These are phyloP conservation scores for Danionella dracula DNA, from an alignment of 2,797 vertebrate genomes.

Conservation along the genomic window DNA sequence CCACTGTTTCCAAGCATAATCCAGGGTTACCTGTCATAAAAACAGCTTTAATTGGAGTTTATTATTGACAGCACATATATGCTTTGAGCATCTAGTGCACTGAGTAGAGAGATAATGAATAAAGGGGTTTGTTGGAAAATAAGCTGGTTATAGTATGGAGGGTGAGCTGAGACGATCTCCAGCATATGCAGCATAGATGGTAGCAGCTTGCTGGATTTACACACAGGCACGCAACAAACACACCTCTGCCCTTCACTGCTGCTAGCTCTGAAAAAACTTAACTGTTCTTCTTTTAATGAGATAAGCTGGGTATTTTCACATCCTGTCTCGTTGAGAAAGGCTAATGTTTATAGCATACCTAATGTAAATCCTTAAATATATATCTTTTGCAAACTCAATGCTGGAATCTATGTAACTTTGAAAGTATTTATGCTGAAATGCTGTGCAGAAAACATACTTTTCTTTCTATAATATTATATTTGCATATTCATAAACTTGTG, in stretches of 20 bases:
- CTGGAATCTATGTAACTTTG: too few species aligned
- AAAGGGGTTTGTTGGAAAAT: conserved; percentile 65
- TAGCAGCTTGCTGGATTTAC: conserved; percentile 67
- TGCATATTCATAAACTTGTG: too few species aligned
- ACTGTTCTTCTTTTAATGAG: too few species aligned
- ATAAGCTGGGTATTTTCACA: too few species aligned
- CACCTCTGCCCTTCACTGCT: conserved; percentile 49
- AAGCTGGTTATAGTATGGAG: conserved; percentile 50
- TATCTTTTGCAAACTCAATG: too few species aligned
- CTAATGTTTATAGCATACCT: too few species aligned
- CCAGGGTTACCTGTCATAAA: conserved; percentile 43
- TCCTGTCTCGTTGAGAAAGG: too few species aligned
- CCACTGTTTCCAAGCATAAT: conserved; percentile 40
- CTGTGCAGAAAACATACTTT: too few species aligned
- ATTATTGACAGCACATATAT: conserved; percentile 49
- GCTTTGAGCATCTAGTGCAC: conserved; percentile 43
- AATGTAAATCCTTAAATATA: too few species aligned
- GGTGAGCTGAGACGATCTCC: conserved; percentile 63
- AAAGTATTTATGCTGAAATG: too few species aligned
- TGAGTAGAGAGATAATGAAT: conserved; percentile 57
- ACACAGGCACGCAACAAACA: conserved; percentile 65
- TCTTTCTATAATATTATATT: too few species aligned
- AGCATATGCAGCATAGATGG: conserved; percentile 65
- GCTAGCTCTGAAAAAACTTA: too few species aligned
- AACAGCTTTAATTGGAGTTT: conserved; percentile 50